Evolutionary conservation across 2,797 vertebrate species (phyloP), one percentile per base, ranked within the genome.

Genomic region (Labeo calbasu): DNA sequence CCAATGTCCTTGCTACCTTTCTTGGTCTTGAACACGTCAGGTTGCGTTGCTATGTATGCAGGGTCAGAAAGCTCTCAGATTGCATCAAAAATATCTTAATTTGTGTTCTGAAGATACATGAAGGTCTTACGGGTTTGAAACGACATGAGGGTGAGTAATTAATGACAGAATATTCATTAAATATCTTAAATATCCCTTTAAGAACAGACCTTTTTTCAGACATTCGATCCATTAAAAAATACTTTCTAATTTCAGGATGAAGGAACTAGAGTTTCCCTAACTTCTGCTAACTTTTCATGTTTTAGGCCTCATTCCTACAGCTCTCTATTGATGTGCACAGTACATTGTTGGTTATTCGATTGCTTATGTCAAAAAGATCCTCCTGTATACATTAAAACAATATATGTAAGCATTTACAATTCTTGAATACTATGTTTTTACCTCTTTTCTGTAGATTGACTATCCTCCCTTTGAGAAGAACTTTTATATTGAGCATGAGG

Each of bases 381-480:
- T 25, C 32, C 7, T 43, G 23, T 43, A 11, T n/a, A n/a, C n/a
- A n/a, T 72, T 28, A 21, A 55, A 53, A 14, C 2, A 51, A 55
- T 57, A n/a, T 51, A 23, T 69, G 25, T 51, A 23, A 68, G 21
- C n/a, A 28, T 11, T 1, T 1, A 4, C 32, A 28, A 48, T 48
- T 57, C 19, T 17, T 61, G 15, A 14, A 17, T 46, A 10, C 13
- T n/a, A 32, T 32, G 25, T 69, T 36, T 66, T 61, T 19, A 43
- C 14, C 11, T 70, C 48, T 77, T 19, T 63, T 81, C 63, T 90
- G 65, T 92, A 99, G 98, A 99, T 99, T 81, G 98, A 99, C 84
- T 99, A 99, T 84, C 91, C 96, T n/a, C 97, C 97, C 0, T 99
- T 98, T 94, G 98, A 98, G 94, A 99, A 99, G 89, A 99, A 99